Percentiles rank a stretch among this genome's conserved stretches.
Conservation (phyloP, 2,797 vertebrate species). For the Florisuga fusca region DNA sequence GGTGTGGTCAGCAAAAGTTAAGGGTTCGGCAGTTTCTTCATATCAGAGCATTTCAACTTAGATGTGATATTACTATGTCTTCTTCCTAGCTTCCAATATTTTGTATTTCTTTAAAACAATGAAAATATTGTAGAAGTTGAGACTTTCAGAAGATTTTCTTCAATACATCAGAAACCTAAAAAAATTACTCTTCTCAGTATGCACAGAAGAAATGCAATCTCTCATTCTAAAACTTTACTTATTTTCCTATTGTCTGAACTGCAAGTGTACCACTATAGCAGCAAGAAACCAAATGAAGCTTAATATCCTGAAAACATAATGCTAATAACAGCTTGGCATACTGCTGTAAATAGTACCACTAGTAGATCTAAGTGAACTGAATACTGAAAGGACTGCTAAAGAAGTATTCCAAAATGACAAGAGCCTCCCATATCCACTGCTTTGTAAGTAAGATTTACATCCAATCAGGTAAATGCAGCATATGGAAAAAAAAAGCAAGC, state of each 20-base stretch:
- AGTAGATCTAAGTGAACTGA: background rate
- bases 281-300: background rate
- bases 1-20: background rate
- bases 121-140: background rate
- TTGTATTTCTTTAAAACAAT: background rate
- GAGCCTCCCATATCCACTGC: background rate
- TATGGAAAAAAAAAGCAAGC: background rate
- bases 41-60: background rate
- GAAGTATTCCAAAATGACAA: background rate
- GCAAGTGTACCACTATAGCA: fast-evolving
- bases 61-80: background rate
- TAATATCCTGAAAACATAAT: background rate
- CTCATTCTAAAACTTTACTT: background rate
- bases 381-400: background rate
- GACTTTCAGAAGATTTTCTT: background rate
- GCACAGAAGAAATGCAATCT: background rate
- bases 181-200: background rate
- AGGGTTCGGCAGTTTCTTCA: background rate
- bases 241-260: background rate
- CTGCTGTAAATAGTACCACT: background rate
- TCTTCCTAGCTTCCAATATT: background rate
- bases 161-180: background rate
- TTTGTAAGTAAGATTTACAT: background rate
- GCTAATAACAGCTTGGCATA: background rate
- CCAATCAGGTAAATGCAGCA: background rate